These are phyloP conservation scores for Pemphredon lugubris DNA, from an alignment of 2,888 invertebrate genomes.

Conservation along the genomic window DNA sequence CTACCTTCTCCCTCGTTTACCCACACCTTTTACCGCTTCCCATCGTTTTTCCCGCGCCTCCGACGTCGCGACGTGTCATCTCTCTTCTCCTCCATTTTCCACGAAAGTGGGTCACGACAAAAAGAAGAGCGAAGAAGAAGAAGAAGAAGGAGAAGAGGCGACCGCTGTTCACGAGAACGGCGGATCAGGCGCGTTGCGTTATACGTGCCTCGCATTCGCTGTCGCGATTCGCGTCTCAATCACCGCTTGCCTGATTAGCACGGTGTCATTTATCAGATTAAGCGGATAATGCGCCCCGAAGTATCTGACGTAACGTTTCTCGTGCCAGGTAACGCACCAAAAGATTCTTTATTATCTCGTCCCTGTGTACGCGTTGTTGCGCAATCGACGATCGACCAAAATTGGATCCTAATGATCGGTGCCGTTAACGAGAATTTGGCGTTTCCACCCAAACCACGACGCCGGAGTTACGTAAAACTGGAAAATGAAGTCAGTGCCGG, in stretches of 20 bases:
- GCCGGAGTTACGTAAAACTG: slow-evolving; percentile 12
- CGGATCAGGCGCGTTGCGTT: slow-evolving; percentile 31
- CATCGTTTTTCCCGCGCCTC: neutral
- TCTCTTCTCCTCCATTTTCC: slow-evolving; percentile 5
- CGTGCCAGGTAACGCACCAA: slow-evolving; percentile 22
- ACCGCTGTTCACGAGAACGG: slow-evolving; percentile 11
- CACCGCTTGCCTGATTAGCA: slow-evolving; percentile 47
- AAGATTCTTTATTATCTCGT: slow-evolving; percentile 43
- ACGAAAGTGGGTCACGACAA: slow-evolving; percentile 16
- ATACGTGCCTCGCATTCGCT: slow-evolving; percentile 49
- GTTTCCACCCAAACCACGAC: slow-evolving; percentile 3
- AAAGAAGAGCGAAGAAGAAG: slow-evolving; percentile 13
- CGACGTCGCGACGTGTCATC: too few species aligned
- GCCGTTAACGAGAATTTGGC: slow-evolving; percentile 32
- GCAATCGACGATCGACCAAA: slow-evolving; percentile 24
- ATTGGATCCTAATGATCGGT: slow-evolving; percentile 25
- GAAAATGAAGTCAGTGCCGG: too few species aligned
- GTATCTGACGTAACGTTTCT: slow-evolving; percentile 36
- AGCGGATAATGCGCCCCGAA: slow-evolving; percentile 45
- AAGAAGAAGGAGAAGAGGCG: slow-evolving; percentile 15
- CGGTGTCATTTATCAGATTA: slow-evolving; percentile 54
- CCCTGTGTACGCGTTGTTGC: slow-evolving; percentile 11
- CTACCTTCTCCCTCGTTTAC: too few species aligned
- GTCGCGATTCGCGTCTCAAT: slow-evolving; percentile 25
- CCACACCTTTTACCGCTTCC: slow-evolving; percentile 13